Evolutionary conservation across 2,888 invertebrate species (phyloP).

Genomic region (Lordiphosa andalusiaca): DNA sequence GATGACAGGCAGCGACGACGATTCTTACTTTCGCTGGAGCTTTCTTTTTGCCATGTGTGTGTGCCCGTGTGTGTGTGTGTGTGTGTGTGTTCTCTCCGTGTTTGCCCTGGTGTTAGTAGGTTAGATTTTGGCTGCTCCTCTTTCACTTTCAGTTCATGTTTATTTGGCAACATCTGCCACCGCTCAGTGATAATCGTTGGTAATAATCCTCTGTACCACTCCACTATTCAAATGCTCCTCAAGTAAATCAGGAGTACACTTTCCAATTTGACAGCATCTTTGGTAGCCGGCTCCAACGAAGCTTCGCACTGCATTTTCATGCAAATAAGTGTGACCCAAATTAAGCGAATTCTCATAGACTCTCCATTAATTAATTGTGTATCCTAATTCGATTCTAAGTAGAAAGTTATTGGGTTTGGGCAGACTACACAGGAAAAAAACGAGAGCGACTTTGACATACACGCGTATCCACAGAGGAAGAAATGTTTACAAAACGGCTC

Average conservation of each 20-base stretch:
- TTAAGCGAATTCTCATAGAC: conserved; percentile 18
- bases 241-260: conserved; percentile 56
- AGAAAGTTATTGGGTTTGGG: too few relatives aligned
- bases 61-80: conserved; percentile 22
- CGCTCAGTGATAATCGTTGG: conserved; percentile 61
- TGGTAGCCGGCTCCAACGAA: not conserved
- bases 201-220: conserved; percentile 65
- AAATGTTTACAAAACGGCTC: too few relatives aligned
- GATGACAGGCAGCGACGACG: conserved; percentile 64
- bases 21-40: conserved; percentile 50
- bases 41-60: conserved; percentile 33
- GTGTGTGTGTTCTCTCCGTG: conserved; percentile 15
- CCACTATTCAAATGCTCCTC: conserved; percentile 60
- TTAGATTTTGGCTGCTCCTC: conserved; percentile 35
- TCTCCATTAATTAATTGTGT: not conserved
- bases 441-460: too few relatives aligned
- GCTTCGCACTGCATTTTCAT: conserved; percentile 2
- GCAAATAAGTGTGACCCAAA: conserved; percentile 33
- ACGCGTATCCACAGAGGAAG: too few relatives aligned
- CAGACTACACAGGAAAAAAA: too few relatives aligned
- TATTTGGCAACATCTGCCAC: conserved; percentile 55
- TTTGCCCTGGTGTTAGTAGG: conserved; percentile 48
- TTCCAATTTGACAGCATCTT: conserved; percentile 2
- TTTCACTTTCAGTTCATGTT: conserved; percentile 31
- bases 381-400: too few relatives aligned